These are phyloP conservation scores for Melieria picta DNA, from an alignment of 2,888 invertebrate genomes.

Conservation along the genomic window DNA sequence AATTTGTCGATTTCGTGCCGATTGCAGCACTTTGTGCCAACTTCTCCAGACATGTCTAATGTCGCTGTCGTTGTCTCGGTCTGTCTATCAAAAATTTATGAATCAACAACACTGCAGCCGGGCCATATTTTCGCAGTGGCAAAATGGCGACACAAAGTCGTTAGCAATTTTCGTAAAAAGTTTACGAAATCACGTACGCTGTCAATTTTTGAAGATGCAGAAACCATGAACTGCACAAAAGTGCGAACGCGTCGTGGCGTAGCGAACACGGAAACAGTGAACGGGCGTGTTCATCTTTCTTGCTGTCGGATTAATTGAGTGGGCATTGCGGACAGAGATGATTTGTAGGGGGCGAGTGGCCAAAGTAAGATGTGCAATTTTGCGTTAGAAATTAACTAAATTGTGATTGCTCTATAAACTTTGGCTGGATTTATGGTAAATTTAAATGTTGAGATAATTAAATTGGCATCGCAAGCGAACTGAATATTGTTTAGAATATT, in stretches of 20 bases:
- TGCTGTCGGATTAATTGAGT: conserved; percentile 39
- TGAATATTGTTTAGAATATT: background rate
- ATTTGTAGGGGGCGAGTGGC: no score
- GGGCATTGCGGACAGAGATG: background rate
- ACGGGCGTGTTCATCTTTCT: conserved; percentile 39
- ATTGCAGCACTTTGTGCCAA: conserved; percentile 8
- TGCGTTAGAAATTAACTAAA: background rate
- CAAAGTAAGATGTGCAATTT: background rate
- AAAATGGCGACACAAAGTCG: conserved; percentile 31
- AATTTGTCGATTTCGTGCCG: background rate
- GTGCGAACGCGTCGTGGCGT: background rate
- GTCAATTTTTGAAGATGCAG: conserved; percentile 42
- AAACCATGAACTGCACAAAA: conserved; percentile 24
- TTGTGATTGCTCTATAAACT: background rate
- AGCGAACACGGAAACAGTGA: conserved; percentile 23
- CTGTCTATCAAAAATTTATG: conserved; percentile 32
- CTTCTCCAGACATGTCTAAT: background rate
- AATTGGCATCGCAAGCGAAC: conserved; percentile 7
- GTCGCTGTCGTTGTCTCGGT: background rate
- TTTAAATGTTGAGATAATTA: conserved; percentile 14
- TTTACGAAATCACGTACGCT: conserved; percentile 47
- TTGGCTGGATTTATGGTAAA: conserved; percentile 6
- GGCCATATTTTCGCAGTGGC: conserved; percentile 19
- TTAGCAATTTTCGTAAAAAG: conserved; percentile 40
- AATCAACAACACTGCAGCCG: conserved; percentile 24